Base-by-base conservation (phyloP, 64 coral and sea anemone genomes). In the Anthopleura sola region DNA sequence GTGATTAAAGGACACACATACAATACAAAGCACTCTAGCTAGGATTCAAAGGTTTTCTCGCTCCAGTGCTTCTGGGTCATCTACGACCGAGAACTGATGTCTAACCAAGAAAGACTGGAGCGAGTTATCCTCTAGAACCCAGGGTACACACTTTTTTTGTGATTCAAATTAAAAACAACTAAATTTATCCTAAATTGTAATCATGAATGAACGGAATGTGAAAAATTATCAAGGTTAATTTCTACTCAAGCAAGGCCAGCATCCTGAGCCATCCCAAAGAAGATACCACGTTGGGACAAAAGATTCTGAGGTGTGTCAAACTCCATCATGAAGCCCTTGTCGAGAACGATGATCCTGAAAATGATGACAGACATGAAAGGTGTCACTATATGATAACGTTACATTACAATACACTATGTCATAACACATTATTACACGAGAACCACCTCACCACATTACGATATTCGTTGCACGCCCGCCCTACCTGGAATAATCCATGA, bases 311-410 rank as follows among this genome's bases (percentile, higher is more conserved):
- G 90, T 15, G 84, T 82, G 38, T 91, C 90, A 58, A 91, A 91
- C 84, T 91, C 90, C 77, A 91, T 68, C 83, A 91, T 91, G 32
- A 91, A 91, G 46, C 90, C 90, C 82, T 87, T 91, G 49, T 91
- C 90, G 21, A 91, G 78, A 39, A 91, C 90, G 39, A 91, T 86
- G 23, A 91, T 87, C 84, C 90, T 91, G 28, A 2, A 75, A 75
- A 55, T 68, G 57, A 82, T 18, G 5, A 53, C 3, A 10, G 32
- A 83, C 19, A 75, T 15, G 17, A 18, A 49, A 26, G 4, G 20
- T 16, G 62, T 62, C 21, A 21, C 2, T 44, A n/a, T 62, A 34
- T 34, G 28, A 71, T n/a, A 34, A 71, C 28, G 11, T 8, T 32
- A 34, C 5, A 32, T 37, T 16, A 33, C 28, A 11, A 33, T 29